Conservation (phyloP, 1,140 invertebrate genomes). For the Bombus affinis region DNA sequence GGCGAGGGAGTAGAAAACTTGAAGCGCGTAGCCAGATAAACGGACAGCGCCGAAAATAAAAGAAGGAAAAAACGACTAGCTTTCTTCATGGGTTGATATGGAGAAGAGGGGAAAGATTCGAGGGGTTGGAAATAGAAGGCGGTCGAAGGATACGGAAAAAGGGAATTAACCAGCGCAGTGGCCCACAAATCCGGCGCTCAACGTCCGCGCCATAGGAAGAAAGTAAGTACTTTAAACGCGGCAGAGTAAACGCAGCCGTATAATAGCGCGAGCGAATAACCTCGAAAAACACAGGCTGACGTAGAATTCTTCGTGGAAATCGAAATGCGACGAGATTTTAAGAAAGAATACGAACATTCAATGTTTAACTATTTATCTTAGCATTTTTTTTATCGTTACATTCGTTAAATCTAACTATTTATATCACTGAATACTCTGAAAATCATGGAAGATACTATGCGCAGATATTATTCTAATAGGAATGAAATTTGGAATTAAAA, state of each 20-base stretch:
- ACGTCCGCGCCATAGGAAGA: conserved; percentile 32
- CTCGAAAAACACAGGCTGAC: background rate
- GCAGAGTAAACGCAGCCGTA: conserved; percentile 33
- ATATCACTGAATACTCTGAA: background rate
- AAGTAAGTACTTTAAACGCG: conserved; percentile 19
- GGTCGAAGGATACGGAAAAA: conserved; percentile 55
- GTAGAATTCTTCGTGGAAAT: background rate
- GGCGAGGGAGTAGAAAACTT: conserved; percentile 14
- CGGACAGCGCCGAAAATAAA: conserved; percentile 1
- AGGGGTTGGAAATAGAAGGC: background rate
- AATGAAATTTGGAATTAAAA: background rate
- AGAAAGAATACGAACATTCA: too few species aligned
- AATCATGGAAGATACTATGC: background rate
- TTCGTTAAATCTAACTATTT: background rate
- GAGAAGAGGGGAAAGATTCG: background rate
- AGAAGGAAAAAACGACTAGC: conserved; percentile 34
- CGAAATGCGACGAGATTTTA: background rate
- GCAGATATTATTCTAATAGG: background rate
- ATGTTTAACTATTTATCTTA: background rate
- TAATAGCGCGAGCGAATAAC: background rate
- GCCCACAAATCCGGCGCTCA: conserved; percentile 50
- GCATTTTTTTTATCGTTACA: too few species aligned
- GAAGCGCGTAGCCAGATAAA: conserved; percentile 44
- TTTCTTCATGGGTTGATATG: background rate
- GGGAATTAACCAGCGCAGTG: conserved; percentile 54